Conservation (phyloP, 2,113 vertebrate genomes). For the Eudorcas thomsonii region DNA sequence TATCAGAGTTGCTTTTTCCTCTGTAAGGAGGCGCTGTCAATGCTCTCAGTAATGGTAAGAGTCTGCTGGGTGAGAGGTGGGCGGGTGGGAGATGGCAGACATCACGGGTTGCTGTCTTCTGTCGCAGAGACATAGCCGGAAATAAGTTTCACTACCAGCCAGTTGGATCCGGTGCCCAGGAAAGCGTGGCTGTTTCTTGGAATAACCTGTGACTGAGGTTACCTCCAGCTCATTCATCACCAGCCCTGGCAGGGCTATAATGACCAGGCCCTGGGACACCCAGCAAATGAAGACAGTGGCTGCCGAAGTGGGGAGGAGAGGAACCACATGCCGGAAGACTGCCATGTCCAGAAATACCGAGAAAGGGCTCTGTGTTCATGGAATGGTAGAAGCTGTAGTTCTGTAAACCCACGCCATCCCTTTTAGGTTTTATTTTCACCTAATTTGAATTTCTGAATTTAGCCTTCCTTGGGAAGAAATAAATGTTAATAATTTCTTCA, state of each 20-base stretch:
- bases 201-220: not conserved
- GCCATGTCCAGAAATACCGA: not conserved
- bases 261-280: too few relatives aligned
- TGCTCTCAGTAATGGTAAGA: not conserved
- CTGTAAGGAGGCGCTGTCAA: not conserved
- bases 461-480: not conserved
- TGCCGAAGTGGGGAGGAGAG: not conserved
- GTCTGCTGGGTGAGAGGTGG: not conserved
- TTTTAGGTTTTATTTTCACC: not conserved
- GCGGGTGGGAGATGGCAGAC: not conserved
- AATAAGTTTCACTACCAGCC: fast-evolving
- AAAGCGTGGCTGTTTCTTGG: not conserved
- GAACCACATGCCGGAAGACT: not conserved
- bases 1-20: not conserved
- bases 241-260: fast-evolving
- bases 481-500: not conserved
- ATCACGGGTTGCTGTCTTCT: not conserved
- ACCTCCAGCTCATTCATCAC: not conserved
- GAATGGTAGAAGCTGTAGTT: not conserved
- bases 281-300: not conserved
- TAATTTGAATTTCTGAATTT: not conserved
- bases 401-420: fast-evolving
- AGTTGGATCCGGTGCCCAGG: too few relatives aligned
- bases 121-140: not conserved
- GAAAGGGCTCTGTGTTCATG: not conserved